Conservation (phyloP, 2,888 invertebrate genomes). For the Acanthoscelides obtectus region DNA sequence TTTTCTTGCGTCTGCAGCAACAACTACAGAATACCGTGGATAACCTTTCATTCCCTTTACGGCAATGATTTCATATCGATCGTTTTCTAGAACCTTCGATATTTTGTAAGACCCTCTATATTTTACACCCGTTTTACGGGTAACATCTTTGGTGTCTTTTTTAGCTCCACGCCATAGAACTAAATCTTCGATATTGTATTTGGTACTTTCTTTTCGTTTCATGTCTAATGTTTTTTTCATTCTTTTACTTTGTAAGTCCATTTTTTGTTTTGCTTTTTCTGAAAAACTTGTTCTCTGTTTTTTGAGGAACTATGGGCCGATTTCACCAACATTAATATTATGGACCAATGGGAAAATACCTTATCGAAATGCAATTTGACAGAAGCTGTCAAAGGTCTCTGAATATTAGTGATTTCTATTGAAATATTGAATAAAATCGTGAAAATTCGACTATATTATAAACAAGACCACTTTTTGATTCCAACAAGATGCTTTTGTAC, state of each 20-base stretch:
- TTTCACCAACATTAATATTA: too few species aligned
- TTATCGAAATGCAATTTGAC: too few species aligned
- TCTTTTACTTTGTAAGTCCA: neutral
- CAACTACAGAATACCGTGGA: neutral
- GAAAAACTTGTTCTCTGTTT: neutral
- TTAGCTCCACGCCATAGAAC: neutral
- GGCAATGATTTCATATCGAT: neutral
- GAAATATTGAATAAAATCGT: too few species aligned
- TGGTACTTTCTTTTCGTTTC: neutral
- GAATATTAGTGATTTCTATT: too few species aligned
- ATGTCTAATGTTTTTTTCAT: neutral
- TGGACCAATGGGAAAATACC: too few species aligned
- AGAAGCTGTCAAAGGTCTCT: too few species aligned
- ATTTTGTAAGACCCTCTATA: neutral
- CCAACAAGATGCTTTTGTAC: too few species aligned
- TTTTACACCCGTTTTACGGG: neutral
- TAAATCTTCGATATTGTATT: neutral
- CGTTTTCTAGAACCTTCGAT: neutral
- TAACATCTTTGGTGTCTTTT: neutral
- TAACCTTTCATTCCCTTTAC: slow-evolving; percentile 3
- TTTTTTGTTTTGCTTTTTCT: neutral
- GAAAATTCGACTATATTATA: too few species aligned
- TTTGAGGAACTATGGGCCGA: neutral
- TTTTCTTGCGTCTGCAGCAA: neutral
- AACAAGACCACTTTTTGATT: too few species aligned